Evolutionary conservation across 1,140 invertebrate species (phyloP), one percentile per base, ranked within the genome.

Genomic region (Meloidogyne chitwoodi): DNA sequence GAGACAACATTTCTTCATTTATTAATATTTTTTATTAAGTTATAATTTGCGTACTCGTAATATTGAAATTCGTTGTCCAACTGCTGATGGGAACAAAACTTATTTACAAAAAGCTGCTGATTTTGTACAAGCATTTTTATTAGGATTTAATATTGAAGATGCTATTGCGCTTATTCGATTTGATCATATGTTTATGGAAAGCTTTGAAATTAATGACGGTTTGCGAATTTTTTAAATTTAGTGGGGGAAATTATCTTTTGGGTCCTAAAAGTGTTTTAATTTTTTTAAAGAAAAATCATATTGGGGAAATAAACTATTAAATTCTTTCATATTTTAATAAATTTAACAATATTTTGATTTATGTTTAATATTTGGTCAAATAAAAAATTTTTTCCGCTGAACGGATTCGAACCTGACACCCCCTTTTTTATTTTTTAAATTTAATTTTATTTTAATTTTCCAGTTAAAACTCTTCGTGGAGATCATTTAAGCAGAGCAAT

Each of bases 91-190:
- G n/a, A 94, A 98, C 83, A 92, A 94, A 79, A 87, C 92, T 26
- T 93, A 95, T 88, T 89, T 99, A 74, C 96, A 99, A 88, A 98
- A 97, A 89, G 96, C 92, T 67, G 94, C 94, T 22, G 96, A 99
- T 89, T 99, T 99, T 91, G 93, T 99, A 0, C 92, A 92, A 89
- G 96, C 96, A 12, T 99, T 98, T 88, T 90, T 95, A 26, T 92
- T 92, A 83, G 96, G 97, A 11, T 99, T 99, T 90, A 95, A 97
- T 83, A 92, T 99, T 2, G 94, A 98, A 88, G 96, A 99, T 89
- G 94, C 96, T 0, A 87, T 99, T 62, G 95, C 97, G 0, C 88
- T 99, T 12, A 89, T 99, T 8, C 90, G 97, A 81, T 90, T 99
- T 63, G 96, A 99, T 88, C 95, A 99, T 89, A 89, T 99, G 1